Conservation (phyloP, 2,113 vertebrate genomes). For the Clarias magur region DNA sequence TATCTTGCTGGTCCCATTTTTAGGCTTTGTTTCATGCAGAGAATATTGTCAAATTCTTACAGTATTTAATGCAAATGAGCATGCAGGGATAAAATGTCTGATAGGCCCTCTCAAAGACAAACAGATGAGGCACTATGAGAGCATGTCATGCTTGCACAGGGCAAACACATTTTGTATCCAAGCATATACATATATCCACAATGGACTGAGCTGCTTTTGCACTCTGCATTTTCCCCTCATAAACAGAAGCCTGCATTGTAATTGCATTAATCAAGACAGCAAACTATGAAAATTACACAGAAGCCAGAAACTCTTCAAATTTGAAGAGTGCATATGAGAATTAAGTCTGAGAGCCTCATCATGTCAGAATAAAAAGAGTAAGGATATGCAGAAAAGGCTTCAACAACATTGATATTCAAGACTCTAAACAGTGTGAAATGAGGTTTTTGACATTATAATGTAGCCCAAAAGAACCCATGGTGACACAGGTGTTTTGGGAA, state of each 20-base stretch:
- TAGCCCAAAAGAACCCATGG: too few relatives aligned
- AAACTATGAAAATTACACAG: constrained; percentile 22
- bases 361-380: background rate
- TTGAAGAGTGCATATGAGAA: constrained; percentile 18
- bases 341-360: background rate
- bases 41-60: background rate
- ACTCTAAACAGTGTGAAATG: background rate
- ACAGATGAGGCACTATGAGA: constrained; percentile 10
- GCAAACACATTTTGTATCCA: background rate
- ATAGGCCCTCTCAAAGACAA: constrained; percentile 3
- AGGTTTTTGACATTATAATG: background rate
- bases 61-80: constrained; percentile 16
- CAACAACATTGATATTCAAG: background rate
- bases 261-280: constrained; percentile 14
- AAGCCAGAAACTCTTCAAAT: background rate
- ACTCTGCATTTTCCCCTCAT: background rate
- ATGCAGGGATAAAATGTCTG: constrained; percentile 9
- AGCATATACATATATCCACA: background rate
- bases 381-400: background rate
- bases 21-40: constrained; percentile 10
- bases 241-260: constrained; percentile 9
- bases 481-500: too few relatives aligned
- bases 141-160: constrained; percentile 10
- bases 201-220: background rate
- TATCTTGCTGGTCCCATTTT: constrained; percentile 22